A percentile compares a stretch with the other conserved stretches of the same genome.
These are phyloP conservation scores for Neomorphus geoffroyi DNA, from an alignment of 2,797 vertebrate species.

Conservation along the genomic window DNA sequence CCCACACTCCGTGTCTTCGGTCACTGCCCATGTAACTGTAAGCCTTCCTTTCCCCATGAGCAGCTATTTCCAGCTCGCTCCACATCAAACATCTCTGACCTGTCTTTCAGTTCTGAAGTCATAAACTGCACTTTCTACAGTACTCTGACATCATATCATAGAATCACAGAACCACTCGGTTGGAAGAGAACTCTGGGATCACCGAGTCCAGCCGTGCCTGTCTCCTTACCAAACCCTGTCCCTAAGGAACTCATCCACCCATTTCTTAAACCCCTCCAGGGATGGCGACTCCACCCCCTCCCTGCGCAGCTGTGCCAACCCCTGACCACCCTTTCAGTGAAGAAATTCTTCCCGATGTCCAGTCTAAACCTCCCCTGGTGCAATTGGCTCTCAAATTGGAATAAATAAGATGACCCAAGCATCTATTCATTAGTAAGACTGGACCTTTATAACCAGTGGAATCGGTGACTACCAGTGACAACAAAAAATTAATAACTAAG, in stretches of 20 bases:
- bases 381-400: not conserved
- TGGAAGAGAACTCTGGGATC: too few species aligned
- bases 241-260: too few species aligned
- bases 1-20: not conserved
- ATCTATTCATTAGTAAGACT: not conserved
- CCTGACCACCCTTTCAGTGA: too few species aligned
- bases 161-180: too few species aligned
- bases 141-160: not conserved
- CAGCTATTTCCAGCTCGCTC: not conserved
- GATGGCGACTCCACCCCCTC: too few species aligned
- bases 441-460: not conserved
- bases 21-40: accelerated
- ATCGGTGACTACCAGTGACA: not conserved
- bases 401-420: not conserved
- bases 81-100: not conserved
- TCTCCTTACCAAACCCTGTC: too few species aligned
- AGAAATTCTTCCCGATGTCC: too few species aligned
- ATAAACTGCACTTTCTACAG: not conserved
- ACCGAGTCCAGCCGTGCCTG: too few species aligned
- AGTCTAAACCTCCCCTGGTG: too few species aligned
- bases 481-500: not conserved
- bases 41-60: not conserved
- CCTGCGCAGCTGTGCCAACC: too few species aligned
- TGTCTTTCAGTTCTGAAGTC: not conserved
- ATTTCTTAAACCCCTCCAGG: too few species aligned